Conservation (phyloP, 1,140 invertebrate species). For the Eciton burchellii region DNA sequence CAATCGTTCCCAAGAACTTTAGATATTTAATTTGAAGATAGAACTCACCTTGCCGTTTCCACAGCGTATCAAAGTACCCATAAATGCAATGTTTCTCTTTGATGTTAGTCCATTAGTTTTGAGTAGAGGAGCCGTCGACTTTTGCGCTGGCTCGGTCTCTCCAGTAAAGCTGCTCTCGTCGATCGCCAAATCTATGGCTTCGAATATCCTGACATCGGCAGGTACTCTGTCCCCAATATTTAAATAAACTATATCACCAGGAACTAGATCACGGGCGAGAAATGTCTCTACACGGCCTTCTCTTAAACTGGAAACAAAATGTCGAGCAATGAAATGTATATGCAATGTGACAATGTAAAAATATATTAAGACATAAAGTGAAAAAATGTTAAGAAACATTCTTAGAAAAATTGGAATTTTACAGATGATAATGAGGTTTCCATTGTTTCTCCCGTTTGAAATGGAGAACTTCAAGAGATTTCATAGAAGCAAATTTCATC, state of each 20-base stretch:
- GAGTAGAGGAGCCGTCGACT: slow-evolving; percentile 88
- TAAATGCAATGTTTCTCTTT: slow-evolving; percentile 98
- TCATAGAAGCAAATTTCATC: slow-evolving; percentile 57
- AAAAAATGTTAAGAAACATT: background rate
- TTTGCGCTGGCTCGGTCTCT: slow-evolving; percentile 94
- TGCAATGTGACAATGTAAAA: background rate
- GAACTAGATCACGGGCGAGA: slow-evolving; percentile 97
- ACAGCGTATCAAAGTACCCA: slow-evolving; percentile 98
- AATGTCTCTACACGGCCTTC: slow-evolving; percentile 96
- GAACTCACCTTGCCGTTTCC: slow-evolving; percentile 96
- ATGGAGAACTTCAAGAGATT: background rate
- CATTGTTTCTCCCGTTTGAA: background rate
- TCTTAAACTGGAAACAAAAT: slow-evolving; percentile 89
- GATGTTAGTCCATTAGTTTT: slow-evolving; percentile 89
- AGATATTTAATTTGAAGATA: background rate
- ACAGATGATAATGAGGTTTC: background rate
- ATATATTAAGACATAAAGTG: background rate
- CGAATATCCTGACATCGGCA: slow-evolving; percentile 97
- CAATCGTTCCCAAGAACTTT: slow-evolving; percentile 5
- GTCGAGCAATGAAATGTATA: background rate
- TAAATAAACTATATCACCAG: slow-evolving; percentile 98
- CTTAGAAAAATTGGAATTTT: slow-evolving; percentile 37
- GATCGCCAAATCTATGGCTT: slow-evolving; percentile 95
- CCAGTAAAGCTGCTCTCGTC: slow-evolving; percentile 99
- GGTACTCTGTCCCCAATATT: slow-evolving; percentile 98